These are phyloP conservation scores for Polypterus senegalus DNA, from an alignment of 2,113 vertebrate genomes.

Conservation along the genomic window DNA sequence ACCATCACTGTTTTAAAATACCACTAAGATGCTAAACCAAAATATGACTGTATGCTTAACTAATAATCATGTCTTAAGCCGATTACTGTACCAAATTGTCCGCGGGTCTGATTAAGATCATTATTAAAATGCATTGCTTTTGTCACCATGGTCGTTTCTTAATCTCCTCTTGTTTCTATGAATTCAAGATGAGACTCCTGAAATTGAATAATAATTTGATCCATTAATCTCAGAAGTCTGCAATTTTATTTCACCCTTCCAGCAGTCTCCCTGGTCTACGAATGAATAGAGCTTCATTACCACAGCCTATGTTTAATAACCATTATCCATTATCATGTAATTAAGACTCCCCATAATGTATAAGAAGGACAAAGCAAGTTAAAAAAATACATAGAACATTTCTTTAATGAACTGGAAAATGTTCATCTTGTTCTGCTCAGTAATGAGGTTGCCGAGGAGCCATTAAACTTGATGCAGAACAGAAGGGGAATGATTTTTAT, in stretches of 20 bases:
- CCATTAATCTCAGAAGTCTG: conserved; percentile 93
- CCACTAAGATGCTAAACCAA: neutral
- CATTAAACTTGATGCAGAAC: conserved; percentile 81
- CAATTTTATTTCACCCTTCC: conserved; percentile 83
- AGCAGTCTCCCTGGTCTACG: conserved; percentile 68
- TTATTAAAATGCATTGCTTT: conserved; percentile 81
- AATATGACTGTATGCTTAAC: conserved; percentile 51
- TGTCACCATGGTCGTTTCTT: conserved; percentile 76
- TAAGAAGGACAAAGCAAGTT: conserved; percentile 83
- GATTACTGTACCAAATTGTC: conserved; percentile 63
- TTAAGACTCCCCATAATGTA: conserved; percentile 97
- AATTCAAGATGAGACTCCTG: conserved; percentile 95
- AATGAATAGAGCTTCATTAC: conserved; percentile 98
- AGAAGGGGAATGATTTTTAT: conserved; percentile 60
- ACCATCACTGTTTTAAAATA: too few species aligned
- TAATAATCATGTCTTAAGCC: conserved; percentile 78
- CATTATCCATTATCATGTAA: conserved; percentile 99
- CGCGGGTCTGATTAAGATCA: conserved; percentile 48
- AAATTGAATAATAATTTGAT: conserved; percentile 99
- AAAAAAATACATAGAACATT: conserved; percentile 87
- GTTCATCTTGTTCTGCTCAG: conserved; percentile 90
- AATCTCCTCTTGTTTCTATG: conserved; percentile 87
- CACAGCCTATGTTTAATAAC: conserved; percentile 93
- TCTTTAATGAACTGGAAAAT: conserved; percentile 98
- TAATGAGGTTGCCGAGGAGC: conserved; percentile 87